phyloP scores from a whole-genome alignment of 2,888 invertebrate species.

The Protonemura montana region DNA sequence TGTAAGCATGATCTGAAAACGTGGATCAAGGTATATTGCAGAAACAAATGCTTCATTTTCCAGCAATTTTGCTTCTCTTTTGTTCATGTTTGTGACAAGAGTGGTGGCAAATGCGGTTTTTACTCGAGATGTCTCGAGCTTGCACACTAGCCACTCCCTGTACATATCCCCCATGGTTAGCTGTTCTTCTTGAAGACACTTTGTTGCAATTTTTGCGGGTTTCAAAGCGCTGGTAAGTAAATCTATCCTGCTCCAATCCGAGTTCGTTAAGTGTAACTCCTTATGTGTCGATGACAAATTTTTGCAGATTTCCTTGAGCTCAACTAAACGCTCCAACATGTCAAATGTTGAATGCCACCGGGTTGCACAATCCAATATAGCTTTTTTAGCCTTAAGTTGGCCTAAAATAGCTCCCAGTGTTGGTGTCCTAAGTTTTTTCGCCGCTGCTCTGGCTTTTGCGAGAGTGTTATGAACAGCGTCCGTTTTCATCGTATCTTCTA shows the following conservation, averaged over 20 bases:
- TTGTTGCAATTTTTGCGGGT: constrained; percentile 37
- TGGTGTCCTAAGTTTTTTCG: constrained; percentile 12
- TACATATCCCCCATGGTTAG: constrained; percentile 7
- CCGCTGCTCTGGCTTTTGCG: not conserved
- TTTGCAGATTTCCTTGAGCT: not conserved
- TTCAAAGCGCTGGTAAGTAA: not conserved
- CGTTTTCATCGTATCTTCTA: constrained; percentile 31
- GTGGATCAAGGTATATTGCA: not conserved
- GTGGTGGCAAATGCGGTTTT: not conserved
- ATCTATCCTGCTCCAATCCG: constrained; percentile 13
- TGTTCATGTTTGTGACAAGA: not conserved
- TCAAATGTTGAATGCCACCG: constrained; percentile 39
- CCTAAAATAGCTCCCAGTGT: not conserved
- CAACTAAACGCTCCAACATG: constrained; percentile 19
- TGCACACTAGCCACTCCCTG: not conserved
- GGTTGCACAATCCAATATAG: constrained; percentile 35
- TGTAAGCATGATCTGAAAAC: not conserved
- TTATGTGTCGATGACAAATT: not conserved
- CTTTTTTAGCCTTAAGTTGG: constrained; percentile 1
- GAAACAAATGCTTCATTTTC: not conserved
- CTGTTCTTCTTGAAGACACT: constrained; percentile 30
- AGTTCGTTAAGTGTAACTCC: not conserved
- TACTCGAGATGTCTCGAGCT: not conserved
- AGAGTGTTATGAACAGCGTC: not conserved
- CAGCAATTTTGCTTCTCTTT: not conserved